Evolutionary conservation across 1,140 invertebrate species (phyloP).

Genomic region (Neoseiulus cucumeris): DNA sequence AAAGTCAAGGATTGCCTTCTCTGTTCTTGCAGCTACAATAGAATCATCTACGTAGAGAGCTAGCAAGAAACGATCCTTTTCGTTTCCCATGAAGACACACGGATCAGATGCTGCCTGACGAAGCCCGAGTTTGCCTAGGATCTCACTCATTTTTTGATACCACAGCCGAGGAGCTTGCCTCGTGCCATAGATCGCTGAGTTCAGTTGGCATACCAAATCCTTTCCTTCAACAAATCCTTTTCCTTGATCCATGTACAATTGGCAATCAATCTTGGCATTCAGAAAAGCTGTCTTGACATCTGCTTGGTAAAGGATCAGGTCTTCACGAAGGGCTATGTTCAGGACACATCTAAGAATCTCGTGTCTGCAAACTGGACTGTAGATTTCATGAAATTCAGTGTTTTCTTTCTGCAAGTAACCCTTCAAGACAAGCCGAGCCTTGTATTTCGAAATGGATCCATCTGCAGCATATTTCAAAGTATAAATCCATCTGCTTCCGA

Average conservation of each 20-base stretch:
- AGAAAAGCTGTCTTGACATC: slow-evolving; percentile 28
- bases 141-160: too few relatives aligned
- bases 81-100: slow-evolving; percentile 4
- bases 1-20: too few relatives aligned
- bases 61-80: background rate
- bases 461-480: slow-evolving; percentile 13
- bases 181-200: slow-evolving; percentile 25
- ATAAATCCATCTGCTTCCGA: slow-evolving; percentile 17
- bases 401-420: slow-evolving; percentile 24
- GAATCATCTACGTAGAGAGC: background rate
- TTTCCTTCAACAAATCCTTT: slow-evolving; percentile 23
- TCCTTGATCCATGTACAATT: slow-evolving; percentile 26
- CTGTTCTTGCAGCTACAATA: too few relatives aligned
- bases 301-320: slow-evolving; percentile 22
- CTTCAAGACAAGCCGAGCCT: slow-evolving; percentile 28
- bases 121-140: slow-evolving; percentile 7
- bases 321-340: slow-evolving; percentile 19
- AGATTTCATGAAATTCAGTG: slow-evolving; percentile 25
- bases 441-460: slow-evolving; percentile 19
- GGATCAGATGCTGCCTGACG: slow-evolving; percentile 8
- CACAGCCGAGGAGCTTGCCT: slow-evolving; percentile 23
- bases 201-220: too few relatives aligned
- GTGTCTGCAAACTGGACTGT: slow-evolving; percentile 22
- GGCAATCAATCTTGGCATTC: slow-evolving; percentile 25
- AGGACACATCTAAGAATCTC: slow-evolving; percentile 22